Evolutionary conservation across 2,888 invertebrate species (phyloP), one percentile per base, ranked within the genome.

Genomic region (Hemistola chrysoprasaria): DNA sequence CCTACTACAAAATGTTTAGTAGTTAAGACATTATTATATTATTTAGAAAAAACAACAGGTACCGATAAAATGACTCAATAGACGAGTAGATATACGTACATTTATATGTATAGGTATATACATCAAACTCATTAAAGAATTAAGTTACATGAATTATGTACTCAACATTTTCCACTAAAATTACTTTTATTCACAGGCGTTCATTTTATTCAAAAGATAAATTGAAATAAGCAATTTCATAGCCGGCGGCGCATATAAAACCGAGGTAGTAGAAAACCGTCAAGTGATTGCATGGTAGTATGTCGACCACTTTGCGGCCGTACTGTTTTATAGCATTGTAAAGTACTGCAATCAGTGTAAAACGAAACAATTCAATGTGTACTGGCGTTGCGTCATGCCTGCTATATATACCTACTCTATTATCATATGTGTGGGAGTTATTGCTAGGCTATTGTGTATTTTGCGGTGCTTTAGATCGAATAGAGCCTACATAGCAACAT

Each of bases 331-430:
- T 66, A 53, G 65, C 61, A 50, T 55, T 61, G 67, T 71, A 65
- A 74, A 67, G 50, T 63, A 50, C 59, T 47, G 63, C 71, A 72
- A 75, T 73, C 60, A 65, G 67, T 66, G 59, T 68, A 68, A 64
- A 68, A 59, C 57, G 54, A 63, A 68, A 68, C 65, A 66, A 70
- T 67, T 64, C 56, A 47, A 60, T 56, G 39, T 50, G 40, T 47
- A 47, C 56, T 42, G 52, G 47, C 50, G 35, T 62, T 59, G 47
- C 65, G 54, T 57, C 62, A 66, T 37, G 24, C 38, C 46, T 33
- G 24, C 46, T 38, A 36, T 46, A 59, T 58, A 44, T 52, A 54
- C 8, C 7, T 4, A 16, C 16, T 3, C 3, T n/a, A n/a, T n/a
- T n/a, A n/a, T n/a, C n/a, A n/a, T 3, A 3, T 16, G 16, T 16